Percentiles rank a stretch among this genome's conserved stretches.
These are phyloP conservation scores for Tenrec ecaudatus DNA, from an alignment of 2,113 vertebrate genomes.

Conservation along the genomic window DNA sequence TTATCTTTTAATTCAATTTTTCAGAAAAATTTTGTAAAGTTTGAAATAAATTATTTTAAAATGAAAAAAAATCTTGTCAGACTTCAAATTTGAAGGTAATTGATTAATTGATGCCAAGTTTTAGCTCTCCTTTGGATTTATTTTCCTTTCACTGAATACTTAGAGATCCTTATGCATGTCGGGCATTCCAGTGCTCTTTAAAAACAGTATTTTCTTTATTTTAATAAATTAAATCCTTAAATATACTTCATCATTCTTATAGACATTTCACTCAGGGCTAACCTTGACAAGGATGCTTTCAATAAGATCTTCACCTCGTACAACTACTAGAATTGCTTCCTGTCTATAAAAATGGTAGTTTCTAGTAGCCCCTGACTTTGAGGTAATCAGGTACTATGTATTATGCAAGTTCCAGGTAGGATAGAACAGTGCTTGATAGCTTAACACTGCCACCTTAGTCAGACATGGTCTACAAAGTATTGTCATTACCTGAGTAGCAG, in stretches of 20 bases:
- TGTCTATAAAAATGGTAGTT: neutral
- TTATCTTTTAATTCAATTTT: no score
- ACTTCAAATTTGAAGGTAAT: no score
- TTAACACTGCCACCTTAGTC: neutral
- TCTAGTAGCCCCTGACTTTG: neutral
- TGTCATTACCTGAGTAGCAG: no score
- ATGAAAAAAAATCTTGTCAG: no score
- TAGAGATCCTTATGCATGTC: neutral
- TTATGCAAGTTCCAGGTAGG: neutral
- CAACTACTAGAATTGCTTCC: neutral
- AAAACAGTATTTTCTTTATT: neutral
- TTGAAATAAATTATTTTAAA: no score
- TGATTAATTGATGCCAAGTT: no score
- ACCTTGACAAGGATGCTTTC: neutral
- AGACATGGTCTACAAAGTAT: neutral
- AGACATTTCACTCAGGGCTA: neutral
- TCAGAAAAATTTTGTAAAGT: no score
- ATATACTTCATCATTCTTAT: slow-evolving; percentile 5
- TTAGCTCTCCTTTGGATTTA: no score
- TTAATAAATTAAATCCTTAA: neutral
- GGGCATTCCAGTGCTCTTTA: neutral
- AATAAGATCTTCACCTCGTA: neutral
- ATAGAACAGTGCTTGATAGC: neutral
- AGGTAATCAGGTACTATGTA: neutral
- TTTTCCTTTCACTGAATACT: slow-evolving; percentile 4